Evolutionary conservation across 2,113 vertebrate species (phyloP).

Genomic region (Boulengeromyrus knoepffleri): DNA sequence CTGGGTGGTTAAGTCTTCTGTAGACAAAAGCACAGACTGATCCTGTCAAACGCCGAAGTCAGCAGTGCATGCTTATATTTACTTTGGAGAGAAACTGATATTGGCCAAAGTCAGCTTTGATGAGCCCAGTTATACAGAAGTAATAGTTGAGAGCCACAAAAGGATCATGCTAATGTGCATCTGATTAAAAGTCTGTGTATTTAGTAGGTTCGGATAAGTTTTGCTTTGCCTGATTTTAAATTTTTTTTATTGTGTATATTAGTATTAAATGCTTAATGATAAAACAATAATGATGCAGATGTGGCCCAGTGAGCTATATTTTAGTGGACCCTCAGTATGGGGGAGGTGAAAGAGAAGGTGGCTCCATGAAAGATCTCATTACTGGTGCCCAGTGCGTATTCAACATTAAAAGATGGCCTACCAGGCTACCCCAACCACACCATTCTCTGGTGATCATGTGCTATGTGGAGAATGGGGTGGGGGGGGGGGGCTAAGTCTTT

Average conservation of each 20-base stretch:
- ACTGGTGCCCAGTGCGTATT: neutral
- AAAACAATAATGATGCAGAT: neutral
- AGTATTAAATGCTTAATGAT: neutral
- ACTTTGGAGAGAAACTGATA: neutral
- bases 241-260: neutral
- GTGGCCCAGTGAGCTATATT: neutral
- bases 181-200: neutral
- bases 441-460: neutral
- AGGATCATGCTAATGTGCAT: neutral
- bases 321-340: neutral
- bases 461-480: neutral
- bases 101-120: neutral
- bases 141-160: neutral
- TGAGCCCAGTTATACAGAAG: neutral
- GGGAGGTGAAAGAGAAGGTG: slow-evolving; percentile 4
- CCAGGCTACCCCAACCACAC: neutral
- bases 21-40: neutral
- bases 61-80: neutral
- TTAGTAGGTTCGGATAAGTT: neutral
- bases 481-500: neutral
- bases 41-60: neutral
- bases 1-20: neutral
- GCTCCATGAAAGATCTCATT: neutral
- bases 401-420: neutral
- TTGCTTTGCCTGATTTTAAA: neutral